Percentiles rank a stretch among this genome's conserved stretches.
Conservation (phyloP, 1,140 invertebrate species). For the Homalodisca vitripennis region DNA sequence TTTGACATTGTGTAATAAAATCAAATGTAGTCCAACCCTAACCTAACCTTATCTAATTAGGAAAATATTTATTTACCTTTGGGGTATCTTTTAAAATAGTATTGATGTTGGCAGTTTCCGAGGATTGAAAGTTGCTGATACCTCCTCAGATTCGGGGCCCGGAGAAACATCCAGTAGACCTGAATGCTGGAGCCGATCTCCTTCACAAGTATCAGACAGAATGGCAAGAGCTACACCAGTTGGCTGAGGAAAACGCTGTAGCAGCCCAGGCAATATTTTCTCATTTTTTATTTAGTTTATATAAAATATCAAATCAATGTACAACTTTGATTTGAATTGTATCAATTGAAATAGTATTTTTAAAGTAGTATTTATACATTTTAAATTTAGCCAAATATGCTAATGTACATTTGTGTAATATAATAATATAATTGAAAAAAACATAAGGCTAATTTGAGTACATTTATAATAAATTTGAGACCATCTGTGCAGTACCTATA, state of each 20-base stretch:
- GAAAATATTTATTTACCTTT: not conserved
- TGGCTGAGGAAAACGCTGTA: constrained; percentile 61
- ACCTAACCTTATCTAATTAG: not conserved
- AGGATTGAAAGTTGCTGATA: constrained; percentile 28
- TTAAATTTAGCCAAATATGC: no score
- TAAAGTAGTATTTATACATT: no score
- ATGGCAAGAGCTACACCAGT: constrained; percentile 63
- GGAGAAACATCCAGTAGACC: constrained; percentile 48
- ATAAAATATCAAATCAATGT: no score
- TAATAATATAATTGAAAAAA: no score
- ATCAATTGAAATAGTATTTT: no score
- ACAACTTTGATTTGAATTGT: no score
- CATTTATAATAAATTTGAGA: no score
- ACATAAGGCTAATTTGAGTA: no score
- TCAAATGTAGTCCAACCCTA: not conserved
- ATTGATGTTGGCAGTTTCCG: constrained; percentile 28
- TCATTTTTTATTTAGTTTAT: no score
- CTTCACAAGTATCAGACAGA: constrained; percentile 61
- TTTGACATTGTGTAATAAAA: not conserved
- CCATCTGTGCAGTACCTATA: no score
- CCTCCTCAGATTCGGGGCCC: not conserved
- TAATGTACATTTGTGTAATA: no score
- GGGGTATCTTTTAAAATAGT: not conserved
- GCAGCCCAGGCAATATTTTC: constrained; percentile 53
- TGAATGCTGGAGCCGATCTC: constrained; percentile 58